Conservation (phyloP, 1,140 invertebrate species). For the Octopus sinensis region DNA sequence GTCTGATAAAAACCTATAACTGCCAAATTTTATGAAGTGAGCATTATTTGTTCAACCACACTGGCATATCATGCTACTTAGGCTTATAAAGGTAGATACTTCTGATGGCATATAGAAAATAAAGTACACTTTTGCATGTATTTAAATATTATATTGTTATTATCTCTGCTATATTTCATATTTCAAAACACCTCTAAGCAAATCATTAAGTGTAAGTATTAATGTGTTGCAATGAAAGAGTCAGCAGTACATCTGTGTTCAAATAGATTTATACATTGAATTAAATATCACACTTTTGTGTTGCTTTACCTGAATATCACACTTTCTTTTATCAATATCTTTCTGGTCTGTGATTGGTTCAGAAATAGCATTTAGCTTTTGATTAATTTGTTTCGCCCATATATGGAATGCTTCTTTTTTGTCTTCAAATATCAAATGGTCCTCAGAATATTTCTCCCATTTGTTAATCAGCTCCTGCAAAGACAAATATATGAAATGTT, state of each 20-base stretch:
- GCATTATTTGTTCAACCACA: background rate
- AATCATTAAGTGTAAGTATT: no score
- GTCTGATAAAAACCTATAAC: background rate
- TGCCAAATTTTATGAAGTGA: background rate
- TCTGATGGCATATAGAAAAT: no score
- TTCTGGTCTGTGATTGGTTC: slow-evolving; percentile 46
- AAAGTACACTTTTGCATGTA: no score
- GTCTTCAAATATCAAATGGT: slow-evolving; percentile 78
- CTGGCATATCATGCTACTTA: background rate
- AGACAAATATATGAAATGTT: slow-evolving; percentile 16
- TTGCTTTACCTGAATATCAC: slow-evolving; percentile 43
- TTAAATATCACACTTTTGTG: no score
- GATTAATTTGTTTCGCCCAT: slow-evolving; percentile 76
- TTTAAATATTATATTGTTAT: no score
- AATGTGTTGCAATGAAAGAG: slow-evolving; percentile 1
- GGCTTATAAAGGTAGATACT: no score
- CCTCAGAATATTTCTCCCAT: slow-evolving; percentile 79
- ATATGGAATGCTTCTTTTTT: slow-evolving; percentile 72
- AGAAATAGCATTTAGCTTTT: slow-evolving; percentile 63
- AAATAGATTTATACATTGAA: no score
- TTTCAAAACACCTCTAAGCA: no score
- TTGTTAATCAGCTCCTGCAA: slow-evolving; percentile 81
- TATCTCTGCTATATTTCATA: no score
- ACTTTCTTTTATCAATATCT: slow-evolving; percentile 48
- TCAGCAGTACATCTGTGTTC: background rate